Evolutionary conservation across 2,888 invertebrate genomes (phyloP), one percentile per base, ranked within the genome.

Genomic region (Ariolimax columbianus): DNA sequence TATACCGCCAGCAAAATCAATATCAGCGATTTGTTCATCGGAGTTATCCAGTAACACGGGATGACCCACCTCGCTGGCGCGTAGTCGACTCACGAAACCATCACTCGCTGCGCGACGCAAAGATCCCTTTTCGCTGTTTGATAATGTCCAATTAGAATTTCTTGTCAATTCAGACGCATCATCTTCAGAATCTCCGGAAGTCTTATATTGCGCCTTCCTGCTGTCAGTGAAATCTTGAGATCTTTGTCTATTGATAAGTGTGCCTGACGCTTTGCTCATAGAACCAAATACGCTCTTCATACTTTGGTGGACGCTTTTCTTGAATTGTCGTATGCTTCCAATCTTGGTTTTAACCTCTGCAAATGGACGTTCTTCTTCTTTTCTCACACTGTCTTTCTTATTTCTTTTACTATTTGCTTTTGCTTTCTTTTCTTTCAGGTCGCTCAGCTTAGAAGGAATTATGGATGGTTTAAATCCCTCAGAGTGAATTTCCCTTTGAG

Each of bases 211-310:
- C 68, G 82, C 88, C 40, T 86, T 83, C 82, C 88, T 78, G 4
- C 86, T 83, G 36, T 86, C 79, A 30, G 89, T 89, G 30, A 90
- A 85, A 38, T 91, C 91, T 36, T 90, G 89, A 66, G 90, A 88
- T 79, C 87, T 91, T 43, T 88, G 88, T 77, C 87, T 89, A 75
- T 89, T 87, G 66, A 91, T 81, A 19, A 91, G 83, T 87, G 90
- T 90, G 0, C 91, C 91, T 68, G 91, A 90, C 4, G 91, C 90
- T 83, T 89, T 90, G 86, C 90, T 91, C 40, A 91, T 90, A 43
- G 91, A 92, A 6, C 90, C 91, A 85, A 92, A 91, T 14, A 90
- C 91, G 88, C 89, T 90, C 72, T 82, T 88, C 23, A 92, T 89
- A 85, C 90, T 85, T 86, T 90, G 89, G 80, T 91, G 90, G 82